Conservation (phyloP, 2,113 vertebrate species). For the Jacana jacana region DNA sequence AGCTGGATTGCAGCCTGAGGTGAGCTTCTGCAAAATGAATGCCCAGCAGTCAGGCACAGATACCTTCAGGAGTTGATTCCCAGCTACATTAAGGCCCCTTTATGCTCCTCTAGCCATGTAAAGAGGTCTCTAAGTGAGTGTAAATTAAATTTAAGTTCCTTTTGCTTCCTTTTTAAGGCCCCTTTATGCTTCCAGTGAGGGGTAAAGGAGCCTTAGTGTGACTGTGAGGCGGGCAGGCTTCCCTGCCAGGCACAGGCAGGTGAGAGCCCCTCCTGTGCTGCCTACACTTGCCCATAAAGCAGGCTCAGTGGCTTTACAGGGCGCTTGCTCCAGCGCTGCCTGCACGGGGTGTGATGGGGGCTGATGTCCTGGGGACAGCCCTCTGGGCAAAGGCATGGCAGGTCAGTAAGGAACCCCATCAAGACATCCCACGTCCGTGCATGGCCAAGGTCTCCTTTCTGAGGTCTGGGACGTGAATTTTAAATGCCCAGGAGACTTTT, state of each 20-base stretch:
- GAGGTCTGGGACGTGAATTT: neutral
- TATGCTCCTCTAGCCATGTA: neutral
- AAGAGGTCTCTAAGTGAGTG: conserved; percentile 47
- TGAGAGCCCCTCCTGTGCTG: neutral
- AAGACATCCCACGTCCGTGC: neutral
- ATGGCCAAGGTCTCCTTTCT: neutral
- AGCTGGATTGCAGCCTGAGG: neutral
- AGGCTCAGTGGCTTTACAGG: neutral
- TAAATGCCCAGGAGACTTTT: neutral
- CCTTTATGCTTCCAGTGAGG: neutral
- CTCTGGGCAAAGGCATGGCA: neutral
- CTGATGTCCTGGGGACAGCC: fast-evolving
- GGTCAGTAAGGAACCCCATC: neutral
- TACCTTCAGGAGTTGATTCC: neutral
- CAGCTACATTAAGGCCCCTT: conserved; percentile 18
- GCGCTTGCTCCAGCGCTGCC: neutral
- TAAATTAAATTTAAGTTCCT: conserved; percentile 35
- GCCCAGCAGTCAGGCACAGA: neutral
- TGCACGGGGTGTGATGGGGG: fast-evolving
- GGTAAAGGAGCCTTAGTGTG: neutral
- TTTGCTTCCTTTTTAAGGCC: conserved; percentile 36
- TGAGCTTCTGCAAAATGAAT: neutral
- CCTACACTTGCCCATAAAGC: neutral
- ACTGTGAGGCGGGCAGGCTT: neutral
- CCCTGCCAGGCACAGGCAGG: neutral